Base-by-base conservation (phyloP, 2,888 invertebrate genomes). In the Protodeltote pygarga region DNA sequence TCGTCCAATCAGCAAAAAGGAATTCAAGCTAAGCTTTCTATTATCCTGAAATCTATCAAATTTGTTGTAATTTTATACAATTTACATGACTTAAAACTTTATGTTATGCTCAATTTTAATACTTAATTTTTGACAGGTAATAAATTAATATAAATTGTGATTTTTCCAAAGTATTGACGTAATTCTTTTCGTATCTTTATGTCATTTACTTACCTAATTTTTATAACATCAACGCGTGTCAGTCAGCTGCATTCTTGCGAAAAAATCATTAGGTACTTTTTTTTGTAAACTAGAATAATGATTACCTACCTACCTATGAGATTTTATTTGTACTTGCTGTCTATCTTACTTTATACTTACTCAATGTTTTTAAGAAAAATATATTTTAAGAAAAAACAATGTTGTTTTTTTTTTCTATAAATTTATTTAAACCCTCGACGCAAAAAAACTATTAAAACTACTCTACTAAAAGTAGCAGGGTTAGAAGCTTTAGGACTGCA, bases 241-340 rank as follows among this genome's bases (percentile, higher is more conserved):
- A n/a, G n/a, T n/a, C n/a, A n/a, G n/a, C n/a, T n/a, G n/a, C n/a
- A n/a, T n/a, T n/a, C n/a, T n/a, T n/a, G n/a, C n/a, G n/a, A n/a
- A n/a, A n/a, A n/a, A n/a, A n/a, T n/a, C n/a, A 10, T n/a, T n/a
- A 13, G 2, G 3, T 31, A 11, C 8, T 19, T 24, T 10, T 17
- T 3, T 21, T 11, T 3, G 21, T 15, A 24, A 9, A 9, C 9
- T 32, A 11, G 21, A 35, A 31, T 28, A 5, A 24, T 16, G 11
- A 39, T 10, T 55, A 51, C 57, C 60, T 3, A n/a, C n/a, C n/a
- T n/a, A n/a, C n/a, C n/a, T 11, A 59, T 41, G 60, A 57, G 57
- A 57, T 57, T 57, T 33, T 20, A 29, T 6, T 37, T 37, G 25
- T 4, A n/a, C n/a, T n/a, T n/a, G n/a, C n/a, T n/a, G 10, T 33